These are phyloP conservation scores for Lota lota DNA, from an alignment of 2,113 vertebrate genomes.

Conservation along the genomic window DNA sequence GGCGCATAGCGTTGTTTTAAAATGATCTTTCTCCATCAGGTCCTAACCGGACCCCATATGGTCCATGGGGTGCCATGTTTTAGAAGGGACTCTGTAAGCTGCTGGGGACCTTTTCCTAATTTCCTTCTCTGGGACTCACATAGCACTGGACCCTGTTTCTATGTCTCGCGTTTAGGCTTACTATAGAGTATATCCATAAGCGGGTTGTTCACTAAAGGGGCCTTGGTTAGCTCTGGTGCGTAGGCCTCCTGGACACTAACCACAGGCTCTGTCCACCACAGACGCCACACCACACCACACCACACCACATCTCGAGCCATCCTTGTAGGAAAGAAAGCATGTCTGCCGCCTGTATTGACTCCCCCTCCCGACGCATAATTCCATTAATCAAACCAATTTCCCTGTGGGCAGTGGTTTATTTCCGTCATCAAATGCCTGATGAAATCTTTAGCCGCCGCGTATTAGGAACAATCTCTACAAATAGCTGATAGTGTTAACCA, in stretches of 20 bases:
- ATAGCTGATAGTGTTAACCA: slow-evolving; percentile 83
- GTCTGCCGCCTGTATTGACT: slow-evolving; percentile 63
- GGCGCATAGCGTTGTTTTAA: slow-evolving; percentile 18
- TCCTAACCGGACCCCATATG: too few species aligned
- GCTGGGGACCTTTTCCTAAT: too few species aligned
- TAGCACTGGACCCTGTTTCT: not conserved
- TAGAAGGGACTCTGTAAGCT: too few species aligned
- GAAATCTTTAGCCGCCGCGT: slow-evolving; percentile 85
- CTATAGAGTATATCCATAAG: too few species aligned
- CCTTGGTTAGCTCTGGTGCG: not conserved
- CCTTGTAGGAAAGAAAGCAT: slow-evolving; percentile 22
- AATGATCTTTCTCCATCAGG: not conserved
- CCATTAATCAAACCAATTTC: slow-evolving; percentile 84
- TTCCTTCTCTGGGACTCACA: not conserved
- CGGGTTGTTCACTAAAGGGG: not conserved
- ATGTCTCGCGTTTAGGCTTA: too few species aligned
- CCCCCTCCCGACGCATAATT: slow-evolving; percentile 76
- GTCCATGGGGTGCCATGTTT: too few species aligned
- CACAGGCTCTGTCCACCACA: slow-evolving; percentile 44
- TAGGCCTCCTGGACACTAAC: slow-evolving; percentile 19
- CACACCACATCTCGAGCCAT: slow-evolving; percentile 30
- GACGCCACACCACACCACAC: slow-evolving; percentile 62
- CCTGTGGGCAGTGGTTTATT: slow-evolving; percentile 85
- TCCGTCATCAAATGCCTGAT: slow-evolving; percentile 83
- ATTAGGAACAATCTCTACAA: slow-evolving; percentile 81